Evolutionary conservation across 2,113 vertebrate genomes (phyloP), one percentile per base, ranked within the genome.

Genomic region (Cebidichthys violaceus): DNA sequence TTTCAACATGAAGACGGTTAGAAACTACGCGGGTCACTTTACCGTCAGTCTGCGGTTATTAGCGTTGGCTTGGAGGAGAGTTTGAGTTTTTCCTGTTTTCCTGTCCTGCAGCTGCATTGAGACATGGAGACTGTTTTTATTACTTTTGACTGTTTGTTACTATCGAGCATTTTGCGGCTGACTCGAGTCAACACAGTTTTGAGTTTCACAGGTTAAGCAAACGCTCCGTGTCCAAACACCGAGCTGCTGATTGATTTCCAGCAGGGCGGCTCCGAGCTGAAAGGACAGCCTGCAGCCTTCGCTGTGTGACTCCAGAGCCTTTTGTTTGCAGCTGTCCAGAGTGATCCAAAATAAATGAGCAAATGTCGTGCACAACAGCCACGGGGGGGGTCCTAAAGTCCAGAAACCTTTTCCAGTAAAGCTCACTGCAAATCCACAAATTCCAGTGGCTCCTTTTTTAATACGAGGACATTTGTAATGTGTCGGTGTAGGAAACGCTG

Each of bases 281-380:
- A 85, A 61, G 54, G 64, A 55, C 74, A 37, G 31, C 83, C 75
- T 57, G 45, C 24, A 69, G 72, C 77, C 79, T 54, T 82, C 73
- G 9, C 85, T 73, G 79, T 82, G 73, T 33, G 75, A 85, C 69
- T 82, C 80, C 81, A 43, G 76, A 69, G 66, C 71, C 88, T 85
- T 89, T 92, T 91, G 84, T 90, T 86, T 83, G 85, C 83, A 81
- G 74, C 91, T 83, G 88, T 92, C 83, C 81, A 85, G 47, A 80
- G 69, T 85, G 85, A 90, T 92, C 87, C 87, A 82, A 89, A 85
- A 86, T 82, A 92, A 86, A 90, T 90, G 59, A 82, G 75, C 59
- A 78, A 88, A 60, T 62, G 70, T 13, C 61, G 65, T 33, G 77
- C 60, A 47, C 71, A 89, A 77, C 80, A 73, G n/a, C 80, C 47